A percentile compares a stretch with the other conserved stretches of the same genome.
phyloP scores from a whole-genome alignment of 1,140 invertebrate genomes.

The Cotesia chilonis region DNA sequence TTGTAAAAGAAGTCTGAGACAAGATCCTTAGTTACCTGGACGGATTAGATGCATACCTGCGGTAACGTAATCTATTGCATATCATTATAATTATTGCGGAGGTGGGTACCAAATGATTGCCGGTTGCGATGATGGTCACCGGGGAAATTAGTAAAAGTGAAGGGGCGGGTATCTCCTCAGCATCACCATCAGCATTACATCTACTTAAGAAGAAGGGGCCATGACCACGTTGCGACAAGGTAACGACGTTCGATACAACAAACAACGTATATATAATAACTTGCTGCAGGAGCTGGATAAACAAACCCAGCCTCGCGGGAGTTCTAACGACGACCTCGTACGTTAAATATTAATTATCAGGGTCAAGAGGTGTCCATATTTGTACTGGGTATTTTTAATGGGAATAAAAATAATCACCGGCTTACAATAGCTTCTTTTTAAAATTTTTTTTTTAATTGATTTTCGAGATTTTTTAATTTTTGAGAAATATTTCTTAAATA shows the following conservation, averaged over 20 bases:
- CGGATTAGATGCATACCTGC: background rate
- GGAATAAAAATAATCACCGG: no score
- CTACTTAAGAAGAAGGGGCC: slow-evolving; percentile 44
- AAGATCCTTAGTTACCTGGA: no score
- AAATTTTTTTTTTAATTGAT: no score
- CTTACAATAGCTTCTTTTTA: no score
- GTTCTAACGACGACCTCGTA: slow-evolving; percentile 1
- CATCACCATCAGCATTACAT: slow-evolving; percentile 44
- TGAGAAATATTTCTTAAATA: no score
- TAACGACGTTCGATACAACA: slow-evolving; percentile 36
- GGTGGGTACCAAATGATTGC: slow-evolving; percentile 31
- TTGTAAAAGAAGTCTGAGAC: no score
- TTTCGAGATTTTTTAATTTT: no score
- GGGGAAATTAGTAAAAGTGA: slow-evolving; percentile 49
- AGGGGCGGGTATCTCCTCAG: slow-evolving; percentile 43
- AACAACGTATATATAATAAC: background rate
- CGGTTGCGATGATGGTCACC: slow-evolving; percentile 1
- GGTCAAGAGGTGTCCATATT: background rate
- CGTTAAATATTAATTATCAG: slow-evolving; percentile 11
- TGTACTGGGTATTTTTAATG: background rate
- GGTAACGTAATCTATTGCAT: slow-evolving; percentile 24
- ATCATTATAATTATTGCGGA: slow-evolving; percentile 27
- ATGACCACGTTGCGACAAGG: slow-evolving; percentile 59
- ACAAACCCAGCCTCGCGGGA: background rate
- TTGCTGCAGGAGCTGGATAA: background rate